Base-by-base conservation (phyloP, 2,888 invertebrate species). In the Eudasyphora cyanicolor region DNA sequence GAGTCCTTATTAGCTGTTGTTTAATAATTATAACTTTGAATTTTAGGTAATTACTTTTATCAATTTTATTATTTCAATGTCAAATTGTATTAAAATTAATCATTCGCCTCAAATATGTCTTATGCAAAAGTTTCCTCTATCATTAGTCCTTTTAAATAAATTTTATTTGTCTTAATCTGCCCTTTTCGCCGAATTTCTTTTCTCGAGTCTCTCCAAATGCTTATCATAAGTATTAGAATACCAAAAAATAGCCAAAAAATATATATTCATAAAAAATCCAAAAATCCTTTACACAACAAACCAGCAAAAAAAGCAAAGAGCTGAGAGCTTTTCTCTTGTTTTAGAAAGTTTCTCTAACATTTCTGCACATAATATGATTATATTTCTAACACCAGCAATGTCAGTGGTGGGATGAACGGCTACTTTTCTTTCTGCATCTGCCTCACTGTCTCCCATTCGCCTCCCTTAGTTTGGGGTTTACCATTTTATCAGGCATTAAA, bases 361-460 rank as follows among this genome's bases (percentile, higher is more conserved):
- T 84, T 82, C 71, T 81, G 69, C 67, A 81, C 78, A 84, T 79
- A 84, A 81, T 84, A 81, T 84, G 75, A 84, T 84, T 84, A 81
- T 64, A 81, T 78, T 84, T 70, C 83, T 70, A 83, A 77, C 70
- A 80, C 64, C 42, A 73, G 17, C 38, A 1, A 38, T 38, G 17
- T 21, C 57, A 38, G n/a, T 1, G 8, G 42, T 21, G 19, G 19
- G 1, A 42, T 17, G 8, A n/a, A 4, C 6, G 8, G 2, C 27
- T 21, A 24, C 17, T 29, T 60, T 60, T 24, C 57, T 42, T 38
- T 54, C 21, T 14, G 0, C 29, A 0, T 45, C 12, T 14, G 60
- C 10, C 45, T 3, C 14, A 5, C 24, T 29, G 32, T 24, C 2
- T 7, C 35, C 38, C 12, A 24, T 21, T 14, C 45, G 14, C 10